Percentiles rank a stretch among this genome's conserved stretches.
Conservation (phyloP, 1,140 invertebrate species). For the Sipha flava region DNA sequence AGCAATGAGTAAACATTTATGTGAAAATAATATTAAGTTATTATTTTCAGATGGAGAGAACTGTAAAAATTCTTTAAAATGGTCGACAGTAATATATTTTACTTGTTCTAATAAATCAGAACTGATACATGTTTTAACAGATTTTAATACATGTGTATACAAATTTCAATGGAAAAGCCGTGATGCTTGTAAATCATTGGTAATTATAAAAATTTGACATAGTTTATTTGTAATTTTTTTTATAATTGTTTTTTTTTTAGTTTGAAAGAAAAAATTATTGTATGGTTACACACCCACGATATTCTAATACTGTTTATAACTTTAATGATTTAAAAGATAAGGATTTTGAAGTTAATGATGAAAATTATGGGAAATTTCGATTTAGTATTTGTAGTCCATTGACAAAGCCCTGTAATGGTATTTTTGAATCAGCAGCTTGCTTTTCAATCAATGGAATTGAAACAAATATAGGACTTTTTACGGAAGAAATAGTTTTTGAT, state of each 20-base stretch:
- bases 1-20: too few species aligned
- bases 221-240: neutral
- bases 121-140: neutral
- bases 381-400: conserved; percentile 17
- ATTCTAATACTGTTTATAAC: neutral
- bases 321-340: neutral
- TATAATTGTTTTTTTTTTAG: neutral
- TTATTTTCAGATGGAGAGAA: neutral
- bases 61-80: neutral
- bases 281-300: neutral
- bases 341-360: neutral
- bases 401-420: conserved; percentile 1
- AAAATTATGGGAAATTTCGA: neutral
- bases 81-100: neutral
- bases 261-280: neutral
- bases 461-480: neutral
- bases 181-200: neutral
- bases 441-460: neutral
- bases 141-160: neutral
- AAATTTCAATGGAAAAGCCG: neutral
- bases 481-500: conserved; percentile 7
- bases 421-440: neutral
- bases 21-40: neutral
- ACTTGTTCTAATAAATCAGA: neutral
- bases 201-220: neutral